These are phyloP conservation scores for Petrocephalus schoutedeni DNA, from an alignment of 2,797 vertebrate genomes.

Conservation along the genomic window DNA sequence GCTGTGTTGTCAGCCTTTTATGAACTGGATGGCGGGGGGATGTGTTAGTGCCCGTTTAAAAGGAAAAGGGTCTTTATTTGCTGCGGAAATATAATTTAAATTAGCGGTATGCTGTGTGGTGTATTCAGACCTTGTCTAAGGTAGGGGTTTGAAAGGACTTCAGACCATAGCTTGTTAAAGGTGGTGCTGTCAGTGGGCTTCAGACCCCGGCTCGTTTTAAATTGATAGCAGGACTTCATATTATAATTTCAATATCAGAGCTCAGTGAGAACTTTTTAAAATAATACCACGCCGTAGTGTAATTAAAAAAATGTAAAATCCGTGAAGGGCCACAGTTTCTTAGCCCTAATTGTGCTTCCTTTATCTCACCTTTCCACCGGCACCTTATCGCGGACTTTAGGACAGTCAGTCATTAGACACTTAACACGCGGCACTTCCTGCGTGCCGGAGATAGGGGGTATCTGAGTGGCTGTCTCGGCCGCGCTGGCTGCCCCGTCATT, in stretches of 20 bases:
- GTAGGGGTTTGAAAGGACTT: background rate
- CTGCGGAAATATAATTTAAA: background rate
- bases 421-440: conserved; percentile 64
- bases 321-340: conserved; percentile 18
- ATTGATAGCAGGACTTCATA: background rate
- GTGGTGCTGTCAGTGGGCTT: background rate
- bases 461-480: conserved; percentile 31
- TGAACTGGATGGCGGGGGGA: background rate
- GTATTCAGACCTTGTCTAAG: background rate
- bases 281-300: background rate
- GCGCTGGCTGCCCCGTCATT: conserved; percentile 29
- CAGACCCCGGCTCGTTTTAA: background rate
- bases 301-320: background rate
- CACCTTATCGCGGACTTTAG: conserved; percentile 61
- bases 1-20: background rate
- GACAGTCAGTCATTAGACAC: conserved; percentile 64
- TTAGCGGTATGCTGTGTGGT: background rate
- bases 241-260: background rate
- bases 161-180: background rate
- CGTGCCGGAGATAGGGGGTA: conserved; percentile 58
- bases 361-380: conserved; percentile 59
- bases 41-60: background rate
- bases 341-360: conserved; percentile 50
- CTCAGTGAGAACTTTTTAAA: background rate
- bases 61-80: background rate